These are phyloP conservation scores for Cynoglossus semilaevis DNA, from an alignment of 2,113 vertebrate genomes.

Conservation along the genomic window DNA sequence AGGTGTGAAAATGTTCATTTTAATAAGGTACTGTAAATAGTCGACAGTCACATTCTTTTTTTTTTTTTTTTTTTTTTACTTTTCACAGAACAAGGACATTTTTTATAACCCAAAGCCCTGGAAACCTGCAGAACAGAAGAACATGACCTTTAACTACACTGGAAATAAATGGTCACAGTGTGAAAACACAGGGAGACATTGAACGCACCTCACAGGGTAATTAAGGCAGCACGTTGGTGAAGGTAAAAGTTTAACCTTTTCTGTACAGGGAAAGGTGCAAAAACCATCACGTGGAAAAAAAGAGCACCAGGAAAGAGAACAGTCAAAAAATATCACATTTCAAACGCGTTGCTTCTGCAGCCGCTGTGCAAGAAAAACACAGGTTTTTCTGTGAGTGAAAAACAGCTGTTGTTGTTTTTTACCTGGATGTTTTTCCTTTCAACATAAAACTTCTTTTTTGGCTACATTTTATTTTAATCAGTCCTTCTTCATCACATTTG, in stretches of 20 bases:
- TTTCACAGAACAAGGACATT: slow-evolving; percentile 39
- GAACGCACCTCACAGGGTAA: slow-evolving; percentile 51
- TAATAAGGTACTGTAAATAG: slow-evolving; percentile 76
- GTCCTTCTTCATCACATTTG: too few species aligned
- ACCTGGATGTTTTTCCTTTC: too few species aligned
- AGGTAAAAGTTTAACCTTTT: slow-evolving; percentile 43
- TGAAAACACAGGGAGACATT: slow-evolving; percentile 30
- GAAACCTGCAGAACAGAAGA: slow-evolving; percentile 26
- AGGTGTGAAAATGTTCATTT: slow-evolving; percentile 53
- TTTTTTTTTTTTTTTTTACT: too few species aligned
- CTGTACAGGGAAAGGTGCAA: slow-evolving; percentile 40
- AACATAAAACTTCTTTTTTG: too few species aligned
- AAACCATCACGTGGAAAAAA: slow-evolving; percentile 1
- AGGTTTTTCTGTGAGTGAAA: too few species aligned
- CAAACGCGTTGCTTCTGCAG: slow-evolving; percentile 2
- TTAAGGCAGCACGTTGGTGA: slow-evolving; percentile 70
- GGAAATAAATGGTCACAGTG: slow-evolving; percentile 58
- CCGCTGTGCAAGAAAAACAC: slow-evolving; percentile 15
- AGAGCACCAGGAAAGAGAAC: slow-evolving; percentile 32
- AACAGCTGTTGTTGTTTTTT: too few species aligned
- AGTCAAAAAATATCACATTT: slow-evolving; percentile 17
- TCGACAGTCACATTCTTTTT: slow-evolving; percentile 45
- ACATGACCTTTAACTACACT: slow-evolving; percentile 34
- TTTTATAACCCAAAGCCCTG: slow-evolving; percentile 25
- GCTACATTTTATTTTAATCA: too few species aligned